These are phyloP conservation scores for Psylliodes chrysocephalus DNA, from an alignment of 2,888 invertebrate genomes.

Conservation along the genomic window DNA sequence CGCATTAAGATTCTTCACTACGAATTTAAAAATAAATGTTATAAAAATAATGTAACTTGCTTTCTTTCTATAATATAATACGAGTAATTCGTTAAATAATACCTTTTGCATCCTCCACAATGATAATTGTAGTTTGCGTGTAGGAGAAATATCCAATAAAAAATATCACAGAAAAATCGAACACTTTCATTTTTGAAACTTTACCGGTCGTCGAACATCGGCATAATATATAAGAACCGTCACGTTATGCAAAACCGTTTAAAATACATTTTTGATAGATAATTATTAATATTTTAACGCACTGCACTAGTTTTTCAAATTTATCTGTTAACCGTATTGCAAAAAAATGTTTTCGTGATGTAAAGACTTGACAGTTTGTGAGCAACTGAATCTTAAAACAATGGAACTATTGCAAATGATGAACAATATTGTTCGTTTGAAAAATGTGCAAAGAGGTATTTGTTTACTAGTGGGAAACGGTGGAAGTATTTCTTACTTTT, in stretches of 20 bases:
- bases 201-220: neutral
- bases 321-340: neutral
- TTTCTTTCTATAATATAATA: too few species aligned
- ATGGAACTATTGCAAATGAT: constrained; percentile 25
- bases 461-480: constrained; percentile 44
- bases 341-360: constrained; percentile 9
- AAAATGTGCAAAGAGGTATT: constrained; percentile 39
- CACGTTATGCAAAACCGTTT: constrained; percentile 5
- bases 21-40: too few species aligned
- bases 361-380: neutral
- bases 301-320: neutral
- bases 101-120: constrained; percentile 59
- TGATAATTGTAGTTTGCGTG: constrained; percentile 50
- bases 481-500: constrained; percentile 51
- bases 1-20: too few species aligned
- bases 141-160: constrained; percentile 35
- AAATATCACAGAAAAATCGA: constrained; percentile 51
- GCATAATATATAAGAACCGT: neutral
- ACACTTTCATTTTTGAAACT: constrained; percentile 49
- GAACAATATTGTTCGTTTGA: constrained; percentile 35
- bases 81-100: too few species aligned
- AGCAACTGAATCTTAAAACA: constrained; percentile 34
- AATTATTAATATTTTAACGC: neutral
- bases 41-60: too few species aligned
- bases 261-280: neutral